phyloP scores from a whole-genome alignment of 2,888 invertebrate genomes.

The Allygus modestus region DNA sequence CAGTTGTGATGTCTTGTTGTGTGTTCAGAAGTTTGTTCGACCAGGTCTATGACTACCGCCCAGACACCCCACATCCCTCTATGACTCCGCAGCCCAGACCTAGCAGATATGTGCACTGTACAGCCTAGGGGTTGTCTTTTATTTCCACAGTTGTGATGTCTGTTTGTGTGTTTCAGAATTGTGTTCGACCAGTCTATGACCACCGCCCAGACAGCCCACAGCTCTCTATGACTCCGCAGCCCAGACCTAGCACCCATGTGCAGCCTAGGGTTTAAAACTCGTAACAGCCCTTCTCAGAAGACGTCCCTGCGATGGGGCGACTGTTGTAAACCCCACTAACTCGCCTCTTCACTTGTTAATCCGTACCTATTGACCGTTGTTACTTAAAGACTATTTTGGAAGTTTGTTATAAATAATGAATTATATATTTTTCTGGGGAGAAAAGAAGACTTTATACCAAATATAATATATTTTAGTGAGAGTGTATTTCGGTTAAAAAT shows the following conservation, averaged over 20 bases:
- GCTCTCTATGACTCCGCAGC: slow-evolving; percentile 44
- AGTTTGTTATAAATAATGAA: slow-evolving; percentile 61
- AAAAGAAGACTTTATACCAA: slow-evolving; percentile 63
- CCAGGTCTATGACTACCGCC: slow-evolving; percentile 18
- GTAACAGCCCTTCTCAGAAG: slow-evolving; percentile 98
- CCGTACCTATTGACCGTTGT: slow-evolving; percentile 38
- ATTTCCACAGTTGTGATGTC: neutral
- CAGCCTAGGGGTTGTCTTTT: slow-evolving; percentile 87
- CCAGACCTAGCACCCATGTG: slow-evolving; percentile 85
- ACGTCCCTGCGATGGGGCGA: slow-evolving; percentile 98
- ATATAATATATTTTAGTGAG: slow-evolving; percentile 64
- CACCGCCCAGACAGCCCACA: slow-evolving; percentile 40
- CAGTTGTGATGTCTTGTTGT: neutral
- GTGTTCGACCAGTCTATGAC: slow-evolving; percentile 11
- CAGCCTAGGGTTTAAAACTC: slow-evolving; percentile 96
- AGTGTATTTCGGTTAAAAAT: slow-evolving; percentile 56
- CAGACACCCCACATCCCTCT: slow-evolving; percentile 32
- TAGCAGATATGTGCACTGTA: slow-evolving; percentile 87
- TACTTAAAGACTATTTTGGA: slow-evolving; percentile 60
- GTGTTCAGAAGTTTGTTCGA: slow-evolving; percentile 6
- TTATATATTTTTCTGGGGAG: slow-evolving; percentile 67
- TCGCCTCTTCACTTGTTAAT: slow-evolving; percentile 44
- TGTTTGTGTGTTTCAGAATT: slow-evolving; percentile 14
- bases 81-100: slow-evolving; percentile 30
- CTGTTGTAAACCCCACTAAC: slow-evolving; percentile 80